Evolutionary conservation across 2,888 invertebrate species (phyloP), one percentile per base, ranked within the genome.

Genomic region (Blera fallax): DNA sequence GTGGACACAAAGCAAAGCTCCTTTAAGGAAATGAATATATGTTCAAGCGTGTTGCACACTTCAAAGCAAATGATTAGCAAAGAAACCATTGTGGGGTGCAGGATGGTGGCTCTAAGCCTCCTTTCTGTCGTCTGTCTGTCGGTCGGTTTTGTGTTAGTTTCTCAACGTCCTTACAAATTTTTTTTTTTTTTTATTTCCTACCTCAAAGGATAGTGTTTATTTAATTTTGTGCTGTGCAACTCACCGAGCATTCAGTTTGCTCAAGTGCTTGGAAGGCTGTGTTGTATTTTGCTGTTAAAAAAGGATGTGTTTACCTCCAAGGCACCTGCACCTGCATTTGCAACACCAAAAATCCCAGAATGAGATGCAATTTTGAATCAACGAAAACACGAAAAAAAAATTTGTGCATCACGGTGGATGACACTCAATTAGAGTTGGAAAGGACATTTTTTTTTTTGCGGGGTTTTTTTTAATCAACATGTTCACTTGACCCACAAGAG

Each of bases 21-120:
- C 56, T 56, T 56, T 65, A 8, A 65, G 56, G 56, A 65, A 74
- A 74, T 48, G 43, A 65, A 56, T 62, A 52, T 45, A 10, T 14
- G 14, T 32, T 10, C 14, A 24, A 52, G 1, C 32, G 37, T 24
- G 21, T 14, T 29, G 45, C 6, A 62, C 40, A 62, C 65, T 58
- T 76, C 50, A 54, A 64, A 58, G 18, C 48, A 65, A 76, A 65
- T 76, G 45, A 76, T 76, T 76, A 65, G 56, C 56, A 76, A 76
- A 54, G 65, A 76, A 65, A 54, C 56, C 45, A 65, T 76, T 65
- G 64, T 65, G 64, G 54, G 14, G 10, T 56, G 29, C 10, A 34
- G 56, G 58, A 76, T 76, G 65, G 65, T 76, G n/a, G n/a, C 65
- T 65, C 34, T 56, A 48, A 65, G 74, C 65, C 27, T 48, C 14